Evolutionary conservation across 2,888 invertebrate genomes (phyloP).

Genomic region (Cosmia pyralina): DNA sequence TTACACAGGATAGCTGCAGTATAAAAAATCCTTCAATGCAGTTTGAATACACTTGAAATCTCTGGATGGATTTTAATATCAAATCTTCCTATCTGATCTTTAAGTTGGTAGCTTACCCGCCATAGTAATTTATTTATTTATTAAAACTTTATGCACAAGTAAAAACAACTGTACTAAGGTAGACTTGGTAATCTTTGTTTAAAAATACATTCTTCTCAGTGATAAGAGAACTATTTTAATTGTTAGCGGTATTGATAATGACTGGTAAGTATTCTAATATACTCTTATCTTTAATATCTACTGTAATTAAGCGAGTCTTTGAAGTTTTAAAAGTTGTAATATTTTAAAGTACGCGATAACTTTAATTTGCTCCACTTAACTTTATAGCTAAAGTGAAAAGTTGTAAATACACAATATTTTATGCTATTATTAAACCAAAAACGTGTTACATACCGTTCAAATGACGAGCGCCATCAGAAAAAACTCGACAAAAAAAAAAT

Average conservation of each 20-base stretch:
- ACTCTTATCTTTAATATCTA: background rate
- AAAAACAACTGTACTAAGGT: too few relatives aligned
- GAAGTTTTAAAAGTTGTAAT: background rate
- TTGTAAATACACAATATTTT: too few relatives aligned
- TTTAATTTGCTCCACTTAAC: background rate
- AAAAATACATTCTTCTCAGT: background rate
- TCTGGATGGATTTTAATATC: background rate
- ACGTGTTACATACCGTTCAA: constrained; percentile 40
- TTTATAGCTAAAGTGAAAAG: background rate
- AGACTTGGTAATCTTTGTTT: too few relatives aligned
- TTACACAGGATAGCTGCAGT: background rate
- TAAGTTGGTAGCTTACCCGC: background rate
- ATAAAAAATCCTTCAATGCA: background rate
- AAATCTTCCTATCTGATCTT: background rate
- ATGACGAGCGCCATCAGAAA: constrained; percentile 23
- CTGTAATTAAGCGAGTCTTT: background rate
- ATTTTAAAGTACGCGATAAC: background rate
- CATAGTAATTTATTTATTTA: too few relatives aligned
- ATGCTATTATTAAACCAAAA: background rate
- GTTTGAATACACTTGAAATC: background rate
- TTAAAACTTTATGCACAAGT: too few relatives aligned
- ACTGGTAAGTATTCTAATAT: background rate
- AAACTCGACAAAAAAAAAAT: constrained; percentile 42
- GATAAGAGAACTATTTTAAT: background rate
- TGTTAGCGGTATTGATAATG: background rate